A percentile compares a stretch with the other conserved stretches of the same genome.
These are phyloP conservation scores for Parelbella ahira DNA, from an alignment of 2,888 invertebrate species.

Conservation along the genomic window DNA sequence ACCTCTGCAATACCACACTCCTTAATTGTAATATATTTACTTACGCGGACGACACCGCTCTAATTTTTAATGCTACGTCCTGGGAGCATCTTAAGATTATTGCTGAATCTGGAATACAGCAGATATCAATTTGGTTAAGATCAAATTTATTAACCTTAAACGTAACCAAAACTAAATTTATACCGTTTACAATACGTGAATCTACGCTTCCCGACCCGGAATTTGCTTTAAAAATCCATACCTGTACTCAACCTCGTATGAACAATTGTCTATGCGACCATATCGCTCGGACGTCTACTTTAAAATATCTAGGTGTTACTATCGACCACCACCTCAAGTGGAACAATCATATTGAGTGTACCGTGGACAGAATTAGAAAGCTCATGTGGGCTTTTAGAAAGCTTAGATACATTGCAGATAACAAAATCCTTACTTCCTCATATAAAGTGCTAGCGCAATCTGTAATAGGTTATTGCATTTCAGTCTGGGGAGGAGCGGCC, in stretches of 20 bases:
- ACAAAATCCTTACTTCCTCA: neutral
- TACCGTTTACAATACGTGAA: constrained; percentile 11
- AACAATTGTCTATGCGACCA: neutral
- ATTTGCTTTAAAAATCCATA: constrained; percentile 5
- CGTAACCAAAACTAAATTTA: constrained; percentile 17
- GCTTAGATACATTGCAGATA: constrained; percentile 1
- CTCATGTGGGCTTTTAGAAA: constrained; percentile 17
- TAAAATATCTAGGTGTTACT: constrained; percentile 12
- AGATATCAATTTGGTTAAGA: constrained; percentile 9
- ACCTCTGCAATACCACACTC: constrained; percentile 7
- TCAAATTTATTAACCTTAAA: constrained; percentile 21
- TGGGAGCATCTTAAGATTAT: constrained; percentile 9
- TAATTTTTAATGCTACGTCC: constrained; percentile 17
- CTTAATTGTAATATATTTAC: constrained; percentile 18
- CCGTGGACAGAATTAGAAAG: constrained; percentile 6
- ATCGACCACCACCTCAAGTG: constrained; percentile 13
- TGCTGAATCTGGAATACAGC: constrained; percentile 5
- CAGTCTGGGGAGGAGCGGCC: constrained; percentile 1
- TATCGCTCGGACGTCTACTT: neutral
- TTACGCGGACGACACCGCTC: constrained; percentile 23
- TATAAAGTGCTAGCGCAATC: constrained; percentile 5
- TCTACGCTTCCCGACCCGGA: neutral
- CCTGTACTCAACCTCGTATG: neutral
- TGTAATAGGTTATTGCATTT: neutral
- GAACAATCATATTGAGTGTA: constrained; percentile 8